Evolutionary conservation across 2,797 vertebrate genomes (phyloP).

Genomic region (Sciurus vulgaris): DNA sequence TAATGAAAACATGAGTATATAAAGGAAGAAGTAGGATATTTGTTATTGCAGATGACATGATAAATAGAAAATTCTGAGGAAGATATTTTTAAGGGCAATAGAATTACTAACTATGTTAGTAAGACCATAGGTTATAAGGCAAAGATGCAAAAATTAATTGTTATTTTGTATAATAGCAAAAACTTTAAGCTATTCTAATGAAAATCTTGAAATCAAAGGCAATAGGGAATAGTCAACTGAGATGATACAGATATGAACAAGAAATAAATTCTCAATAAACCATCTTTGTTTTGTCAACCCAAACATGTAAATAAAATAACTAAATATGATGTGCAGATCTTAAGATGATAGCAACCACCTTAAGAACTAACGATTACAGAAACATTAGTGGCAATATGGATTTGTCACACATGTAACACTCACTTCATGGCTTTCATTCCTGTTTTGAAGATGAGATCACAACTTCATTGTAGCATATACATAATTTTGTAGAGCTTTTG

Average conservation of each 20-base stretch:
- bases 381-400: neutral
- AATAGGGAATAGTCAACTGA: neutral
- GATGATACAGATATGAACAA: neutral
- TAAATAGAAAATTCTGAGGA: neutral
- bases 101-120: neutral
- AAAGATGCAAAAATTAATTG: neutral
- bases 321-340: neutral
- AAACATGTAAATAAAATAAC: neutral
- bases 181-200: neutral
- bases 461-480: neutral
- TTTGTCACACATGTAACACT: neutral
- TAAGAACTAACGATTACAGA: neutral
- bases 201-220: neutral
- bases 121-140: neutral
- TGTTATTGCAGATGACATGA: neutral
- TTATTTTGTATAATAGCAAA: neutral
- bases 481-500: neutral
- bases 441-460: neutral
- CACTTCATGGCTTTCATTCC: neutral
- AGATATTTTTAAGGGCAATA: neutral
- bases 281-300: neutral
- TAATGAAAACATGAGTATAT: neutral
- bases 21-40: neutral
- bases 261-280: neutral
- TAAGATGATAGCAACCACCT: neutral